Evolutionary conservation across 2,797 vertebrate genomes (phyloP).

Genomic region (Hippoglossus hippoglossus): DNA sequence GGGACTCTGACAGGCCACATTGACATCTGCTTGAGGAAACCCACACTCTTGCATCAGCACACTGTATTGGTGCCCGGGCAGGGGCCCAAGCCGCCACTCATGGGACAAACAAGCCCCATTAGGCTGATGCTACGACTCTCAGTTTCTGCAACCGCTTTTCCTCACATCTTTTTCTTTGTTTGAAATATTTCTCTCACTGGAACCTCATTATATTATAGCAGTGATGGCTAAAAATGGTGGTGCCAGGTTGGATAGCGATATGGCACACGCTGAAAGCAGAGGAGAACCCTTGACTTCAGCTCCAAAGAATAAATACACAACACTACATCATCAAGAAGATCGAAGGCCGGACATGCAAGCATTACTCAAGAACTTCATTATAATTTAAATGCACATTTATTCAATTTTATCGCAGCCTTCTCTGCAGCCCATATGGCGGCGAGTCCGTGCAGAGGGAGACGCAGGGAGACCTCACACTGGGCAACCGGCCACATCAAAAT

Average conservation of each 20-base stretch:
- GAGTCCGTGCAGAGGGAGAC: conserved; percentile 74
- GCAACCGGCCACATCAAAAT: conserved; percentile 81
- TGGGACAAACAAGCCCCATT: conserved; percentile 77
- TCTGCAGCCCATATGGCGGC: conserved; percentile 81
- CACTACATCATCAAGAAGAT: conserved; percentile 72
- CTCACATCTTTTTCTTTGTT: conserved; percentile 39
- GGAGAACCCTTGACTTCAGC: conserved; percentile 69
- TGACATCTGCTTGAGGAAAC: conserved; percentile 79
- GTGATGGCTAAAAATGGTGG: conserved; percentile 43
- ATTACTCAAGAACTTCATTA: conserved; percentile 83
- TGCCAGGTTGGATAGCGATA: conserved; percentile 46
- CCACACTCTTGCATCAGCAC: conserved; percentile 68
- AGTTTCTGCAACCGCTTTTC: conserved; percentile 59
- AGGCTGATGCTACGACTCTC: conserved; percentile 68
- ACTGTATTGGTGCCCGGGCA: conserved; percentile 69
- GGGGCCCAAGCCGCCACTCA: conserved; percentile 73
- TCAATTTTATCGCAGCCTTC: conserved; percentile 81
- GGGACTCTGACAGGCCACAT: conserved; percentile 73
- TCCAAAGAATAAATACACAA: conserved; percentile 74
- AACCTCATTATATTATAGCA: conserved; percentile 23
- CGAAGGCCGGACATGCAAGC: conserved; percentile 73
- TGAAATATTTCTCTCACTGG: conserved; percentile 25
- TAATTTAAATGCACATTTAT: conserved; percentile 83
- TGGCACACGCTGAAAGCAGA: conserved; percentile 52
- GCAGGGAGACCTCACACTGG: conserved; percentile 75